Evolutionary conservation across 2,113 vertebrate genomes (phyloP).

Genomic region (Hydrochoerus hydrochaeris): DNA sequence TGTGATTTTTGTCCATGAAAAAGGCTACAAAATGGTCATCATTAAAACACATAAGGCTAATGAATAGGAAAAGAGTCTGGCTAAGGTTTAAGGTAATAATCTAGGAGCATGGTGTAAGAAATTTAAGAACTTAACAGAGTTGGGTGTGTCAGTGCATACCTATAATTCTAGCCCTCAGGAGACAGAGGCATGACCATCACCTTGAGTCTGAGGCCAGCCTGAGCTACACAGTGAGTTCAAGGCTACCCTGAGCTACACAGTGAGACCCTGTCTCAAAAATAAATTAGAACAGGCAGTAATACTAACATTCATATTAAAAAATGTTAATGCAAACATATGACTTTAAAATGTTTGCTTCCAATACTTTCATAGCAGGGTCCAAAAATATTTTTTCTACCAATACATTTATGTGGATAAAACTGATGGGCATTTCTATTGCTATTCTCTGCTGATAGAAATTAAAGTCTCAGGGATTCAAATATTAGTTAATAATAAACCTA

Average conservation of each 20-base stretch:
- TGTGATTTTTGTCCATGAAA: background rate
- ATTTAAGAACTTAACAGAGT: background rate
- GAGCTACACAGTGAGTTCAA: background rate
- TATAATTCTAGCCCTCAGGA: background rate
- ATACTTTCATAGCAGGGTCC: background rate
- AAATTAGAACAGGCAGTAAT: background rate
- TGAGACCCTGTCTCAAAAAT: background rate
- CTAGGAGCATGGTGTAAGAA: background rate
- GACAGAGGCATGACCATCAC: background rate
- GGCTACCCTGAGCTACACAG: background rate
- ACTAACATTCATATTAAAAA: background rate
- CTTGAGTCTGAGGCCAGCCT: background rate
- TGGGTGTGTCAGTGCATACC: background rate
- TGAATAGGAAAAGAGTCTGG: background rate
- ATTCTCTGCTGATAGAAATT: constrained; percentile 9
- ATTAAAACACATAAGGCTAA: background rate
- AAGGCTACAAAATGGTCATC: background rate
- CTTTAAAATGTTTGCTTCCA: background rate
- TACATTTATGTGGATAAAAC: background rate
- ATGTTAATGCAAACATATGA: background rate
- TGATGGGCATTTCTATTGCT: background rate
- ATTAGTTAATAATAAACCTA: constrained; percentile 7
- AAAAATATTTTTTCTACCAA: background rate
- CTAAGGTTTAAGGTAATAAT: background rate
- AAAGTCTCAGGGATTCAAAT: background rate